phyloP scores from a whole-genome alignment of 2,797 vertebrate species.

The Heteromormyrus szaboi region DNA sequence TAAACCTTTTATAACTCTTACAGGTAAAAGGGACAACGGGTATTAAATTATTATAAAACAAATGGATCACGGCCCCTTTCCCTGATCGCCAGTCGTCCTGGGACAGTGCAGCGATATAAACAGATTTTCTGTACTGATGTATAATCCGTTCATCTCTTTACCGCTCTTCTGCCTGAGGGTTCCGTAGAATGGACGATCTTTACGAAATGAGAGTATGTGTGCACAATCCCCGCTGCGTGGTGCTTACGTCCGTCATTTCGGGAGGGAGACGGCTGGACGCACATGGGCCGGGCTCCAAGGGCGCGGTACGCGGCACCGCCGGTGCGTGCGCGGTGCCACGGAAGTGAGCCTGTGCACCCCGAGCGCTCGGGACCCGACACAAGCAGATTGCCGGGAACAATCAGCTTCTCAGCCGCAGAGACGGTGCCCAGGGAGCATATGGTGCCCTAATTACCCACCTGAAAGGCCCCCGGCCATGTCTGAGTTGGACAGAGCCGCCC shows the following conservation, averaged over 20 bases:
- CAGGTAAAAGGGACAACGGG: neutral
- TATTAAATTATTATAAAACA: neutral
- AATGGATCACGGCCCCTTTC: neutral
- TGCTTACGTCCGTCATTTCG: neutral
- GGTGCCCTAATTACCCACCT: constrained; percentile 29
- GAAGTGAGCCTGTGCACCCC: neutral
- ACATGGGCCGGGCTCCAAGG: neutral
- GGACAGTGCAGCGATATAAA: neutral
- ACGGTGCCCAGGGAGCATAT: constrained; percentile 24
- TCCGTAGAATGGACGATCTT: constrained; percentile 2
- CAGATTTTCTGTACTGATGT: neutral
- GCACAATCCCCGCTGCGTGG: too few relatives aligned
- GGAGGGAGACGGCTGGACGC: neutral
- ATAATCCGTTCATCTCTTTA: neutral
- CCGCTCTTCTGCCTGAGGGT: neutral
- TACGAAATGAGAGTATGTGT: constrained; percentile 40
- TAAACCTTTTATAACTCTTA: neutral
- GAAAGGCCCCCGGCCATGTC: constrained; percentile 22
- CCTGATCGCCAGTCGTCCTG: neutral
- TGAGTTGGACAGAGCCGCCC: neutral
- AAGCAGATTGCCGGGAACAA: neutral
- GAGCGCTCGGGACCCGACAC: neutral
- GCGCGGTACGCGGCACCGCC: neutral
- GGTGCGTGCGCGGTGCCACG: neutral
- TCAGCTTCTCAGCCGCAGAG: constrained; percentile 10